Evolutionary conservation across 2,113 vertebrate species (phyloP), one percentile per base, ranked within the genome.

Genomic region (Phycodurus eques): DNA sequence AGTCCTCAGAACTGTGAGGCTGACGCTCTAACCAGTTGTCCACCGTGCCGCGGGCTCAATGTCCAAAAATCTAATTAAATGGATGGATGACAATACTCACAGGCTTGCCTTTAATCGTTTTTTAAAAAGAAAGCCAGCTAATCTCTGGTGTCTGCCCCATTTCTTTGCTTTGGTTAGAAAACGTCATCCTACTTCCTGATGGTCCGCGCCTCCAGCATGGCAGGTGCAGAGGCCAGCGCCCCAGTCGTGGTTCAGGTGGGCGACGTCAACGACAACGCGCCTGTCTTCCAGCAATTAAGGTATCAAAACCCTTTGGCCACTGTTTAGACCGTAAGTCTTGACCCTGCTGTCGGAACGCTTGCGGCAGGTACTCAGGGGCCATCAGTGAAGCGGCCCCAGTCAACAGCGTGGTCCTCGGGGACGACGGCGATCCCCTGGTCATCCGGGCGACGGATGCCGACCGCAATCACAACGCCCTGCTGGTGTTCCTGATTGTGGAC

Each of bases 401-500:
- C 51, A 98, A 97, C 68, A 99, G 94, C 53, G 88, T 98, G 35
- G 96, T 99, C 51, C 88, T 95, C 67, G 94, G 90, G 49, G 83
- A 84, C 0, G 94, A 90, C 27, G 95, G 95, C 42, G 94, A 87
- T 46, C 97, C 96, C 2, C 86, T 99, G 0, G 95, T 99, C 33
- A 96, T 99, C 75, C 92, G 90, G 84, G 96, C 97, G 47, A 92
- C 90, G 0, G 98, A 99, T 79, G 93, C 91, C 6, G 98, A 99
- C 85, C 95, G 93, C 73, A 97, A 96, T 84, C 95, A 95, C 76
- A 99, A 99, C 0, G 94, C 96, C 68, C 83, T 98, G 74, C 89
- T 99, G n/a, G 93, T 95, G 42, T 99, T 98, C 81, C 94, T 97
- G 84, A 99, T 99, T 51, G 89, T 98, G 67, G 97, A 98, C 27